Evolutionary conservation across 2,888 invertebrate genomes (phyloP), one percentile per base, ranked within the genome.

Genomic region (Helleia helle): DNA sequence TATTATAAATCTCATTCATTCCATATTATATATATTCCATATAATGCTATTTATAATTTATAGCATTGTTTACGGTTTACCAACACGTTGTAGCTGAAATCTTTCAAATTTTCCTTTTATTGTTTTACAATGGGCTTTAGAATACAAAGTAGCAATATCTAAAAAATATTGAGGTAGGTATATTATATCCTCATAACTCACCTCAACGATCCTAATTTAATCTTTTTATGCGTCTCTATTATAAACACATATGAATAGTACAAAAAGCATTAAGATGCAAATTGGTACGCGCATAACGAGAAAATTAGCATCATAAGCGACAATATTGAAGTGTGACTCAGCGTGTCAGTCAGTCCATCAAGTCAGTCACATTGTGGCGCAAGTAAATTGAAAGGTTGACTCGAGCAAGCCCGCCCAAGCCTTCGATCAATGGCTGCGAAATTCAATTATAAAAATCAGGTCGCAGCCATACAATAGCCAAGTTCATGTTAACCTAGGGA

Each of bases 231-330:
- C 44, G 46, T 47, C 38, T 46, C 41, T 29, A 44, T 54, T 47
- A 52, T 51, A 55, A 53, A 55, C 54, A 60, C 58, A 56, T 55
- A 58, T 42, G 24, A 47, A 47, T 46, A 27, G 26, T 38, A 27
- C 62, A 62, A 63, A 74, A 67, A 63, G 62, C 63, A 79, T 77
- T 83, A 76, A 68, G 58, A 81, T 83, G 81, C 76, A 80, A 83
- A 83, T 83, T 72, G 75, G 64, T 74, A 77, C 77, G 74, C 67
- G 77, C 72, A 71, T 75, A 73, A 69, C 73, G 59, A 74, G 68
- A 74, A 73, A 73, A 81, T 83, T 83, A 67, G 74, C 83, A 83
- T 83, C 67, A 65, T 62, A 66, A 75, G 65, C 76, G 80, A 77
- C 80, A 79, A 70, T 74, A 76, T 72, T 69, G 73, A 67, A 66